A percentile compares a stretch with the other conserved stretches of the same genome.
These are phyloP conservation scores for Agelas oroides DNA, from an alignment of 37 sponge, comb jelly and placozoan genomes.

Conservation along the genomic window DNA sequence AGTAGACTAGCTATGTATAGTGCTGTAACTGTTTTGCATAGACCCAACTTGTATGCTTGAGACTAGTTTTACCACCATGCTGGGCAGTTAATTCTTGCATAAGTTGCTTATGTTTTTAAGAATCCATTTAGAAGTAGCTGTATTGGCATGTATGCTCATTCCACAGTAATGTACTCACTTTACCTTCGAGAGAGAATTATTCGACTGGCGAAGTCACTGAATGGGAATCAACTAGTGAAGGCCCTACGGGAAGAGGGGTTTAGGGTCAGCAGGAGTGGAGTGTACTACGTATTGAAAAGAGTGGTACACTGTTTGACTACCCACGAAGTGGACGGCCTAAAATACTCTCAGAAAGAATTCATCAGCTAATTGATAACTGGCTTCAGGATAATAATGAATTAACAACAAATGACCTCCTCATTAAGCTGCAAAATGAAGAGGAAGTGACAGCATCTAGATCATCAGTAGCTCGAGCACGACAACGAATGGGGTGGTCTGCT, in stretches of 20 bases:
- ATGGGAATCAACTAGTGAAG: not conserved
- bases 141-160: not conserved
- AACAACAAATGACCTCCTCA: not conserved
- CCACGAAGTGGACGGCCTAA: not conserved
- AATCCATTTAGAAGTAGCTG: too few relatives aligned
- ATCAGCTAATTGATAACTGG: not conserved
- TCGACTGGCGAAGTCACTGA: not conserved
- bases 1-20: too few relatives aligned
- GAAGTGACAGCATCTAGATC: not conserved
- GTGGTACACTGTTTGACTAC: not conserved
- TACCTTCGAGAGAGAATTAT: conserved; percentile 4
- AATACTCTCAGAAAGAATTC: not conserved
- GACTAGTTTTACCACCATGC: too few relatives aligned
- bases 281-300: not conserved
- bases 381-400: not conserved
- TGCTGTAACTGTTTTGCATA: too few relatives aligned
- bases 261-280: conserved; percentile 11
- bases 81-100: too few relatives aligned
- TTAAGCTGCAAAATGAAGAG: not conserved
- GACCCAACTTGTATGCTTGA: too few relatives aligned
- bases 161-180: not conserved
- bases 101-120: too few relatives aligned
- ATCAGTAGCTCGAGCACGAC: not conserved
- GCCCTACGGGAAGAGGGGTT: not conserved
- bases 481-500: conserved; percentile 4